Percentiles rank a stretch among this genome's conserved stretches.
These are phyloP conservation scores for Sipha flava DNA, from an alignment of 1,140 invertebrate species.

Conservation along the genomic window DNA sequence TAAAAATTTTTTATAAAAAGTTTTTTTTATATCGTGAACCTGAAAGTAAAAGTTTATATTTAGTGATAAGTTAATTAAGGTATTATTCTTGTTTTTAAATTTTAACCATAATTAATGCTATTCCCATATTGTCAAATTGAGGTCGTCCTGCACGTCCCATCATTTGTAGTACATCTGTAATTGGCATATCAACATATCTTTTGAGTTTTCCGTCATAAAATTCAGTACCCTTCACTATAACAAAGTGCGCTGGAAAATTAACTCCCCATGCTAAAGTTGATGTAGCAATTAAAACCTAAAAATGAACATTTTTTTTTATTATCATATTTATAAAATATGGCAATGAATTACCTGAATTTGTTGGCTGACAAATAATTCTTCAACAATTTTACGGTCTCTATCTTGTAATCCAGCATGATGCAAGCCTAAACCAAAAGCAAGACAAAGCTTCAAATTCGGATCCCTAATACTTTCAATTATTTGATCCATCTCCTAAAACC, in stretches of 20 bases:
- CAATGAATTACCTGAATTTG: conserved; percentile 80
- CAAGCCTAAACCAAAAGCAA: conserved; percentile 95
- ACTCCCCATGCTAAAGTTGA: conserved; percentile 98
- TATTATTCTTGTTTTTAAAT: not conserved
- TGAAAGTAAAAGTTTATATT: conserved; percentile 16
- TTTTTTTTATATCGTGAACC: conserved; percentile 94
- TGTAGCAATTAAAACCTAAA: conserved; percentile 86
- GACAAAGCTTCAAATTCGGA: conserved; percentile 82
- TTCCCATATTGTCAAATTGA: conserved; percentile 88
- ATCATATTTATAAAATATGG: too few relatives aligned
- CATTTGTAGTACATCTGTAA: conserved; percentile 98
- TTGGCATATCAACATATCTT: conserved; percentile 98
- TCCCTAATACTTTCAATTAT: conserved; percentile 73
- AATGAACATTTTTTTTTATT: not conserved
- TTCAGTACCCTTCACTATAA: conserved; percentile 83
- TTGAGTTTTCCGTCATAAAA: conserved; percentile 96
- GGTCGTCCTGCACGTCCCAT: conserved; percentile 96
- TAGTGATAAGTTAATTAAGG: too few relatives aligned
- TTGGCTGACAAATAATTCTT: conserved; percentile 91
- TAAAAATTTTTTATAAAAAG: conserved; percentile 98
- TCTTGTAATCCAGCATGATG: conserved; percentile 96
- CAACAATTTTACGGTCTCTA: conserved; percentile 79
- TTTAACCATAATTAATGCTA: conserved; percentile 80
- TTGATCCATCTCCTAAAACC: conserved; percentile 59
- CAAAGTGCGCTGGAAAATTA: conserved; percentile 92